Base-by-base conservation (phyloP, 2,888 invertebrate genomes). In the Drosophila buzzatii region DNA sequence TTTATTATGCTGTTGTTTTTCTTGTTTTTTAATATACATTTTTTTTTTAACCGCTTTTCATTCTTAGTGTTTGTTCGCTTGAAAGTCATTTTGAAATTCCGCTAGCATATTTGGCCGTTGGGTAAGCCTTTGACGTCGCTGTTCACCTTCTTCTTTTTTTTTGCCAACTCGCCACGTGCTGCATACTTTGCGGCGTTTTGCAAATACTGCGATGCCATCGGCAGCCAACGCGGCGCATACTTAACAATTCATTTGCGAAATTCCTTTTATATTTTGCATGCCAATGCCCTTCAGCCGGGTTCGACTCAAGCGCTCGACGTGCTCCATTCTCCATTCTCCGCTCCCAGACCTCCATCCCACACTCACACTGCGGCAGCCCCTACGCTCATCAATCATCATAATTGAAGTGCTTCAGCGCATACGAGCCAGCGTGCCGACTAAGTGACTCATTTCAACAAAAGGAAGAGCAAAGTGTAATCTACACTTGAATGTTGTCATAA, bases 381-480 rank as follows among this genome's bases (percentile, higher is more conserved):
- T 39, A 74, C 72, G 75, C 77, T 83, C 88, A 88, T 90, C 90
- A 90, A 90, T 88, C 90, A 88, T 82, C 84, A 84, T 84, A 88
- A 90, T 85, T 90, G 79, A 73, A 79, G 75, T 75, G 77, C 82
- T 78, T 81, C 59, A 57, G 51, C 69, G 69, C 73, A 72, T 68
- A 72, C 76, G 81, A 70, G 53, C 52, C 70, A 37, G 66, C 58
- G 67, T 53, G 51, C 44, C 2, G 7, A 27, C 49, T 67, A 55
- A 79, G 76, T 75, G 79, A 71, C 83, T 88, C 85, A 81, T 83
- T 88, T 63, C 67, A 70, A 72, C 70, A 83, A 72, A 70, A 65
- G 72, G 72, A 69, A 62, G 60, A 71, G 67, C 81, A 61, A 53
- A 67, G 58, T 73, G 78, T 71, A 74, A 60, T 57, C 70, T 72